phyloP scores from a whole-genome alignment of 2,113 vertebrate species.

The Procavia capensis region DNA sequence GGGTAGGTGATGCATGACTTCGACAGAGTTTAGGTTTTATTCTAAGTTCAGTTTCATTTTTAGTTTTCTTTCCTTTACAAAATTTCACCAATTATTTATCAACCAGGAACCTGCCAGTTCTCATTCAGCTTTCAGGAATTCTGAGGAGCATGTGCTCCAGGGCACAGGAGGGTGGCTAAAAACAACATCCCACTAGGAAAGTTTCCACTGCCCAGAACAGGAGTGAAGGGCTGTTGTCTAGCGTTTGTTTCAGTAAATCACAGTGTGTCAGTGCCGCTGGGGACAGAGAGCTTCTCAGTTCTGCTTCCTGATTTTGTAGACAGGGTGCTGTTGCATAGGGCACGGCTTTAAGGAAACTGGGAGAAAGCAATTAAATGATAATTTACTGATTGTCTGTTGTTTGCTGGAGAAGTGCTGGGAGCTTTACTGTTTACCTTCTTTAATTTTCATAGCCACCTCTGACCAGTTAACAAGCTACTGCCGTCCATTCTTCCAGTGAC shows the following conservation, averaged over 20 bases:
- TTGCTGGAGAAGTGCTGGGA: not conserved
- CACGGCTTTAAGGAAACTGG: not conserved
- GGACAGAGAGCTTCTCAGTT: fast-evolving
- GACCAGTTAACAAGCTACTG: too few species aligned
- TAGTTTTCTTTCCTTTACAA: not conserved
- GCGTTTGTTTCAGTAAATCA: not conserved
- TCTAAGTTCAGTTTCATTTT: not conserved
- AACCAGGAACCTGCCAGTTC: not conserved
- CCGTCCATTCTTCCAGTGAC: not conserved
- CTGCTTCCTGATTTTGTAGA: not conserved
- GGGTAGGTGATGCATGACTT: not conserved
- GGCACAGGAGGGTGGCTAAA: not conserved
- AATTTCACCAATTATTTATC: not conserved
- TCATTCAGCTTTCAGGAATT: not conserved
- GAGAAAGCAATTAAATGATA: not conserved
- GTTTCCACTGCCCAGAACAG: not conserved
- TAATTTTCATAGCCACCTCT: not conserved
- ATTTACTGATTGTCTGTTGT: not conserved
- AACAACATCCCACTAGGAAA: not conserved
- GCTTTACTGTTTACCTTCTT: not conserved
- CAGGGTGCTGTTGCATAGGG: not conserved
- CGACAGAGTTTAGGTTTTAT: not conserved
- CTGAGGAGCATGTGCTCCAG: not conserved
- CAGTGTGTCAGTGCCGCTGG: fast-evolving
- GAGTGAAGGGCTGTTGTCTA: not conserved